Conservation (phyloP, 1,140 invertebrate species). For the Cherax quadricarinatus region DNA sequence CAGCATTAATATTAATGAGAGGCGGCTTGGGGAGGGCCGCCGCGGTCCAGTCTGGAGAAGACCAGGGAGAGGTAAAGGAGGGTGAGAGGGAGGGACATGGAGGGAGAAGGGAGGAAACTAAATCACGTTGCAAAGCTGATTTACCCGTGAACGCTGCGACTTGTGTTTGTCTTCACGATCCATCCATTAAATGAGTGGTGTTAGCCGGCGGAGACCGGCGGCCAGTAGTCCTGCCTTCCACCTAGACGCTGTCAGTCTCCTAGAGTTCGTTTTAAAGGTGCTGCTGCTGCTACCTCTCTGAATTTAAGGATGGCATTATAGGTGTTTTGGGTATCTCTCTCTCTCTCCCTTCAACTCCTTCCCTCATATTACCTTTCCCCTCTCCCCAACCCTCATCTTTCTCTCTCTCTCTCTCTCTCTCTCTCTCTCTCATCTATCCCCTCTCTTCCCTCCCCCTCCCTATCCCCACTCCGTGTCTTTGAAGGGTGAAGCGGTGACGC, state of each 20-base stretch:
- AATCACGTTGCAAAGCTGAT: conserved; percentile 69
- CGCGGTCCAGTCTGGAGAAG: conserved; percentile 54
- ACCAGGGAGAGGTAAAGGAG: conserved; percentile 26
- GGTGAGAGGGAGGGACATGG: conserved; percentile 6
- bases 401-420: conserved; percentile 30
- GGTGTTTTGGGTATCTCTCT: conserved; percentile 16
- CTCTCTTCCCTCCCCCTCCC: background rate
- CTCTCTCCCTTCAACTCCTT: background rate
- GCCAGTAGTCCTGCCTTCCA: background rate
- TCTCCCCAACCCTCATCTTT: conserved; percentile 13
- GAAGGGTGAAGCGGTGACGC: background rate
- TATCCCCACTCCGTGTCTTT: background rate
- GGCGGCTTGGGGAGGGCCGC: conserved; percentile 66
- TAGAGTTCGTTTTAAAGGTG: background rate
- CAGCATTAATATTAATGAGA: conserved; percentile 70
- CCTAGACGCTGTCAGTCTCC: background rate
- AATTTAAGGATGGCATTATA: conserved; percentile 28
- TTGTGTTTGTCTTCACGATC: conserved; percentile 65
- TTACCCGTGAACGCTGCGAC: conserved; percentile 66
- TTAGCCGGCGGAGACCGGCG: conserved; percentile 2
- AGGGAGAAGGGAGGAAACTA: conserved; percentile 41
- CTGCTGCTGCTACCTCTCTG: background rate
- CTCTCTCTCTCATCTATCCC: background rate
- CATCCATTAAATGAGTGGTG: conserved; percentile 61
- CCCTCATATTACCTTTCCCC: background rate